phyloP scores from a whole-genome alignment of 2,113 vertebrate genomes.

The Xenopus laevis region DNA sequence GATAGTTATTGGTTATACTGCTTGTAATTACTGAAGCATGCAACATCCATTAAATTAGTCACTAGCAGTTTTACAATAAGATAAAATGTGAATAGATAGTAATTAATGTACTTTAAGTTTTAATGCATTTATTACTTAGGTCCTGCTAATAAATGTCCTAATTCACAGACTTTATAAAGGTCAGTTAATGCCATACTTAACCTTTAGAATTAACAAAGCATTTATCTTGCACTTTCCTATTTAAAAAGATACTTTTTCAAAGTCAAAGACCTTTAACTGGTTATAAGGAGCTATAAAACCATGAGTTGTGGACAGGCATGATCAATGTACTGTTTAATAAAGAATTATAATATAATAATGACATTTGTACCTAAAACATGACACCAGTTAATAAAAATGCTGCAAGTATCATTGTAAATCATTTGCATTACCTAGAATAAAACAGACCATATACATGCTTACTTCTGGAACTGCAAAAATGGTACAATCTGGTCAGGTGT shows the following conservation, averaged over 20 bases:
- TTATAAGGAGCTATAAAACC: conserved; percentile 18
- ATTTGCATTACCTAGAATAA: no score
- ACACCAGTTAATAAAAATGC: no score
- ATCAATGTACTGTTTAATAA: no score
- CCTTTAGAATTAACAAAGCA: conserved; percentile 44
- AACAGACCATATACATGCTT: no score
- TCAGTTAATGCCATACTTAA: conserved; percentile 41
- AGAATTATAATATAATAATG: no score
- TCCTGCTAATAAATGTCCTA: conserved; percentile 37
- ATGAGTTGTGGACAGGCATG: no score
- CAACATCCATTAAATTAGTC: conserved; percentile 40
- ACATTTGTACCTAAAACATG: no score
- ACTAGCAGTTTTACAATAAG: conserved; percentile 44
- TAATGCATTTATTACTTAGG: conserved; percentile 42
- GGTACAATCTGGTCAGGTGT: no score
- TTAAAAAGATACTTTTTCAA: conserved; percentile 32
- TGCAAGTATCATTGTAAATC: no score
- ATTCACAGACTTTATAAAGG: conserved; percentile 41
- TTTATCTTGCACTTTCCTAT: conserved; percentile 25
- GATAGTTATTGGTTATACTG: conserved; percentile 34
- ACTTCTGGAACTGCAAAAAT: no score
- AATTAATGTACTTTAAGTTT: conserved; percentile 44
- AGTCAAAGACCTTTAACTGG: conserved; percentile 34
- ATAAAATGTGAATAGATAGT: conserved; percentile 44
- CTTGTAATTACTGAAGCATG: conserved; percentile 33